Conservation (phyloP, 1,140 invertebrate genomes). For the Paraescarpia echinospica region DNA sequence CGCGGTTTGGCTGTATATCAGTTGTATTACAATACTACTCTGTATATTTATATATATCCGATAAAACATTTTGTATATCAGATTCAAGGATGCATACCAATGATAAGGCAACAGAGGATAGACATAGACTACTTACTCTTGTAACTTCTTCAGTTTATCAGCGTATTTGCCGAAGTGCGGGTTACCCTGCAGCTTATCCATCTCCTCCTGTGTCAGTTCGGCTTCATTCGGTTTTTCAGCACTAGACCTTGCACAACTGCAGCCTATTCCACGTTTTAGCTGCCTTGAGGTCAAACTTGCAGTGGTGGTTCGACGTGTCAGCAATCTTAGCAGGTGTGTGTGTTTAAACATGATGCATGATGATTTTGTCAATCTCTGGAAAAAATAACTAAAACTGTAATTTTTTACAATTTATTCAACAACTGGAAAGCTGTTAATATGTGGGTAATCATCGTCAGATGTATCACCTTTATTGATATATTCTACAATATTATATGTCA, state of each 20-base stretch:
- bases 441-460: too few relatives aligned
- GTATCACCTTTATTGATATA: too few relatives aligned
- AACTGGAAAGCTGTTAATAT: too few relatives aligned
- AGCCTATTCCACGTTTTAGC: not conserved
- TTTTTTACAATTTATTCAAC: too few relatives aligned
- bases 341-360: slow-evolving; percentile 1
- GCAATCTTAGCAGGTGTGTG: not conserved
- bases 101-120: not conserved
- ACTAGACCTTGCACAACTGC: not conserved
- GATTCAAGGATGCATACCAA: too few relatives aligned
- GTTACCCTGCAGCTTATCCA: slow-evolving; percentile 66
- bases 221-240: not conserved
- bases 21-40: too few relatives aligned
- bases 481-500: too few relatives aligned
- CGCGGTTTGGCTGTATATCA: too few relatives aligned
- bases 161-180: slow-evolving; percentile 83
- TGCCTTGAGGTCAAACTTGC: not conserved
- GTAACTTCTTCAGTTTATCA: slow-evolving; percentile 72
- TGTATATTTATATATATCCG: too few relatives aligned
- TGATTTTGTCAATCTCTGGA: not conserved
- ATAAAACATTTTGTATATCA: too few relatives aligned
- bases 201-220: slow-evolving; percentile 57
- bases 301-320: not conserved
- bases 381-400: not conserved
- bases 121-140: slow-evolving; percentile 59